These are phyloP conservation scores for Yponomeuta cagnagella DNA, from an alignment of 2,888 invertebrate species.

Conservation along the genomic window DNA sequence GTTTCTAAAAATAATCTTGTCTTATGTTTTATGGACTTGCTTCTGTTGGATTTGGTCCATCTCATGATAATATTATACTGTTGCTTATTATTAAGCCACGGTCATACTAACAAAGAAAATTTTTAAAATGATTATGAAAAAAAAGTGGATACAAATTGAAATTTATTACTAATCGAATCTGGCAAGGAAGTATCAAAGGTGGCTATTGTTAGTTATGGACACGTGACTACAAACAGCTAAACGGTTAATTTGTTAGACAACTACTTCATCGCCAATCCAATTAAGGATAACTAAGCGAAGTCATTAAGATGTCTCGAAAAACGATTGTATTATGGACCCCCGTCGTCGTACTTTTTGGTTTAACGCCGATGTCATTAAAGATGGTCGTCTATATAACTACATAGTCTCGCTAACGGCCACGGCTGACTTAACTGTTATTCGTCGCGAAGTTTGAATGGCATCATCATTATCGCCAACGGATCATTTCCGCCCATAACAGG, in stretches of 20 bases:
- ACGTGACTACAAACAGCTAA: background rate
- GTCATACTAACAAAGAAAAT: no score
- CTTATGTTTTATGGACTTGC: background rate
- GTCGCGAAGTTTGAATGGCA: background rate
- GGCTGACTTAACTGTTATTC: background rate
- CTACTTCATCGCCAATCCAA: background rate
- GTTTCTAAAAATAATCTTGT: background rate
- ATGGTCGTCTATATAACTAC: background rate
- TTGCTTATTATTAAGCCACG: background rate
- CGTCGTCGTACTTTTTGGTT: background rate
- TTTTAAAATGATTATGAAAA: no score
- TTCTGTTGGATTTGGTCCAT: background rate
- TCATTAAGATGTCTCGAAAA: background rate
- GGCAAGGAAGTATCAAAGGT: background rate
- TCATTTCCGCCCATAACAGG: background rate
- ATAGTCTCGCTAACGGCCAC: background rate
- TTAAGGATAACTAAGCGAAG: background rate
- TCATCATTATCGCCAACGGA: background rate
- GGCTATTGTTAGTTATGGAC: background rate
- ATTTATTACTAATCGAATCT: no score
- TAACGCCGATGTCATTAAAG: background rate
- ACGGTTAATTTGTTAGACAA: background rate
- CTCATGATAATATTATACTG: background rate
- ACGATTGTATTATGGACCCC: background rate
- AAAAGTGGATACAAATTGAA: no score